Conservation (phyloP, 2,113 vertebrate species). For the Pteropus alecto region DNA sequence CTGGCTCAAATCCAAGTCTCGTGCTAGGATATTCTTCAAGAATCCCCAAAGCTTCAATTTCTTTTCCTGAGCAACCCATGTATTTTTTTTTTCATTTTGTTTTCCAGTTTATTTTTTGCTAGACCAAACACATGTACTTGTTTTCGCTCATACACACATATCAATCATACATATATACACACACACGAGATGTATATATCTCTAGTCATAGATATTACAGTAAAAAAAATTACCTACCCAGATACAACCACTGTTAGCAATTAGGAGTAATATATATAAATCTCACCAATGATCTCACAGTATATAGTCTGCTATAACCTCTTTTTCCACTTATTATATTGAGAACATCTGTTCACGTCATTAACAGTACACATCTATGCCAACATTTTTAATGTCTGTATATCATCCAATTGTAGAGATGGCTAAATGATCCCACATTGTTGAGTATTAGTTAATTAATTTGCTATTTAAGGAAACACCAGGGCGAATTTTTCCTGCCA, state of each 20-base stretch:
- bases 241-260: slow-evolving; percentile 5
- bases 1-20: background rate
- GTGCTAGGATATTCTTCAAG: background rate
- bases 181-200: background rate
- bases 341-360: slow-evolving; percentile 2
- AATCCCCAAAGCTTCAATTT: background rate
- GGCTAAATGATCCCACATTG: background rate
- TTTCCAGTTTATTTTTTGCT: background rate
- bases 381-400: background rate
- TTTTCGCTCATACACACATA: background rate
- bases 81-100: background rate
- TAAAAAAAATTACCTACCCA: background rate
- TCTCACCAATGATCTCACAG: background rate
- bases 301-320: background rate
- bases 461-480: background rate
- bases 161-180: background rate
- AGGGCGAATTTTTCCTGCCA: background rate
- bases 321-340: background rate
- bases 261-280: background rate
- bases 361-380: background rate
- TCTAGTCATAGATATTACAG: background rate
- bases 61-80: background rate
- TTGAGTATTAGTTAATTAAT: background rate
- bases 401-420: background rate
- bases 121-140: background rate